Evolutionary conservation across 2,888 invertebrate species (phyloP).

Genomic region (Lordiphosa andalusiaca): DNA sequence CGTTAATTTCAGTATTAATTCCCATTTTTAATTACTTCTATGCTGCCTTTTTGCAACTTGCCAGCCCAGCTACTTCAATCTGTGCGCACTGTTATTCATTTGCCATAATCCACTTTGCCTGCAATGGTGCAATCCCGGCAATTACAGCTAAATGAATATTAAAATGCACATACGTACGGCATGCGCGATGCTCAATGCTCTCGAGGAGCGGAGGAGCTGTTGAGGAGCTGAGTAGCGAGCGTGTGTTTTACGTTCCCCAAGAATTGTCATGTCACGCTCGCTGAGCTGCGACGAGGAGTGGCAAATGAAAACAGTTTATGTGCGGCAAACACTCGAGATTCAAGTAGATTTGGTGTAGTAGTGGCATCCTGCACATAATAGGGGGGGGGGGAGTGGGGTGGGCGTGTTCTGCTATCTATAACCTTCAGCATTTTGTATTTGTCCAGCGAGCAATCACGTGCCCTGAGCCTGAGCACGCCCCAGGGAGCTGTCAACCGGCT

Average conservation of each 20-base stretch:
- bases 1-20: constrained; percentile 57
- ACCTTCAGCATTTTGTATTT: constrained; percentile 39
- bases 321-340: constrained; percentile 37
- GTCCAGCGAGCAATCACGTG: constrained; percentile 67
- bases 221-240: background rate
- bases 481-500: constrained; percentile 70
- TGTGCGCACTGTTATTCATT: constrained; percentile 40
- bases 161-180: constrained; percentile 30
- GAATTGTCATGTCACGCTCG: constrained; percentile 70
- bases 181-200: background rate
- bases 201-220: too few relatives aligned
- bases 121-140: constrained; percentile 19
- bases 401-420: constrained; percentile 19
- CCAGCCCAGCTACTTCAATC: constrained; percentile 18
- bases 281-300: constrained; percentile 66
- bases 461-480: constrained; percentile 70
- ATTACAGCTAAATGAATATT: constrained; percentile 42
- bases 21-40: constrained; percentile 58
- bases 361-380: constrained; percentile 34
- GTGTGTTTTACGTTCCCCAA: constrained; percentile 17
- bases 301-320: constrained; percentile 52
- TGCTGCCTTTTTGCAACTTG: background rate
- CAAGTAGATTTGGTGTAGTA: constrained; percentile 7
- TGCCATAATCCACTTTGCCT: constrained; percentile 38
- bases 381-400: constrained; percentile 3